Evolutionary conservation across 2,113 vertebrate genomes (phyloP), one percentile per base, ranked within the genome.

Genomic region (Takifugu flavidus): DNA sequence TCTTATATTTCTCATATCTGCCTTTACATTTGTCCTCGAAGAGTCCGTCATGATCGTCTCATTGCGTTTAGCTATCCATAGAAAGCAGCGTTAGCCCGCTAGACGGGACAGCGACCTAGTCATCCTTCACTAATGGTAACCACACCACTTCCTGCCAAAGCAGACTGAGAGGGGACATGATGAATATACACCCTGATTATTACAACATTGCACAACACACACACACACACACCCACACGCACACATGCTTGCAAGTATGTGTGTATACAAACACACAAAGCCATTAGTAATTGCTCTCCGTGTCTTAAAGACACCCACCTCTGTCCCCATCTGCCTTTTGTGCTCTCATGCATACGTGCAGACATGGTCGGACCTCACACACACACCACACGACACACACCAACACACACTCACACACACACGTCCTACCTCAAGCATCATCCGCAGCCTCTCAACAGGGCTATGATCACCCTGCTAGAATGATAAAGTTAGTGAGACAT

Each of bases 401-500:
- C 31, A 53, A 50, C 71, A 28, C 66, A 59, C 28, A 46, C 25
- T 56, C 61, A 26, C 63, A 59, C 74, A 70, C 51, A 64, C 62
- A 57, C 20, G 20, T 20, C 20, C 74, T 62, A 69, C 62, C 83
- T 78, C 74, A 61, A 83, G 79, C 77, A 67, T 79, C 78, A 71
- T 82, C 74, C 72, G 67, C 62, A 80, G 69, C 78, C 83, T 86
- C 80, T 86, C 87, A 65, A 75, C 69, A 67, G 79, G 79, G 79
- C 87, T 88, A 86, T 91, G 89, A 91, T 91, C 87, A 90, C 82
- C 79, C 81, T 88, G 86, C 86, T 86, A 85, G 86, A 89, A 87
- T 90, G 89, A 91, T 89, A 89, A 89, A 90, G 87, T 89, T 90
- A 92, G 85, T 87, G 81, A 89, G 87, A 91, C 83, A 84, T 90